A percentile compares a stretch with the other conserved stretches of the same genome.
Evolutionary conservation across 2,888 invertebrate species (phyloP).

Genomic region (Catocala sponsa): DNA sequence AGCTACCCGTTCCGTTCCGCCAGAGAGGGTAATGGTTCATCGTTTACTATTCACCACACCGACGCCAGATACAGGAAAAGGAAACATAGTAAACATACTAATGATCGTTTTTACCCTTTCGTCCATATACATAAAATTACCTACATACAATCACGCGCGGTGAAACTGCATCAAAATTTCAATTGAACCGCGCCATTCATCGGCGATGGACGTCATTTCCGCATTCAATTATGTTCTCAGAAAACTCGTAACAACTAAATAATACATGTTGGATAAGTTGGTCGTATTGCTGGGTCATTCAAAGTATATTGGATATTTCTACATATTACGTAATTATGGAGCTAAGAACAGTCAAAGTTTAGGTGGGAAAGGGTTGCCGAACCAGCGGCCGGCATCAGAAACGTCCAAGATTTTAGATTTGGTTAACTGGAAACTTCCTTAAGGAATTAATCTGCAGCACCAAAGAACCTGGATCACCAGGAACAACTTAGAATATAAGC

Average conservation of each 20-base stretch:
- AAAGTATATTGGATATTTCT: too few relatives aligned
- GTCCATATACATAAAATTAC: slow-evolving; percentile 33
- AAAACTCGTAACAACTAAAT: not conserved
- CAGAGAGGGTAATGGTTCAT: slow-evolving; percentile 61
- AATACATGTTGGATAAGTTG: not conserved
- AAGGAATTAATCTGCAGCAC: too few relatives aligned
- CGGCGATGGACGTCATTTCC: slow-evolving; percentile 23
- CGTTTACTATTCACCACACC: slow-evolving; percentile 67
- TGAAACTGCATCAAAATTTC: slow-evolving; percentile 43
- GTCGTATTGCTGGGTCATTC: too few relatives aligned
- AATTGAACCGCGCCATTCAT: slow-evolving; percentile 22
- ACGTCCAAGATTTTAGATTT: too few relatives aligned
- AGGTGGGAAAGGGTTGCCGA: too few relatives aligned
- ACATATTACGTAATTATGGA: too few relatives aligned
- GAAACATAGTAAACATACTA: slow-evolving; percentile 68
- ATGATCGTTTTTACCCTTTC: slow-evolving; percentile 53
- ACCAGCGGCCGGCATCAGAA: too few relatives aligned
- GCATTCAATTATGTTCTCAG: slow-evolving; percentile 23
- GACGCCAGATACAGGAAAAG: slow-evolving; percentile 65
- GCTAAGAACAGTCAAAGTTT: too few relatives aligned
- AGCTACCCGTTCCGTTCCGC: slow-evolving; percentile 70
- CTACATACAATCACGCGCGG: slow-evolving; percentile 31
- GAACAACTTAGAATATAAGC: too few relatives aligned
- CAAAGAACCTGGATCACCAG: too few relatives aligned
- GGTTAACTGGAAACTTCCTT: too few relatives aligned